Conservation (phyloP, 2,797 vertebrate genomes). For the Potorous gilbertii region DNA sequence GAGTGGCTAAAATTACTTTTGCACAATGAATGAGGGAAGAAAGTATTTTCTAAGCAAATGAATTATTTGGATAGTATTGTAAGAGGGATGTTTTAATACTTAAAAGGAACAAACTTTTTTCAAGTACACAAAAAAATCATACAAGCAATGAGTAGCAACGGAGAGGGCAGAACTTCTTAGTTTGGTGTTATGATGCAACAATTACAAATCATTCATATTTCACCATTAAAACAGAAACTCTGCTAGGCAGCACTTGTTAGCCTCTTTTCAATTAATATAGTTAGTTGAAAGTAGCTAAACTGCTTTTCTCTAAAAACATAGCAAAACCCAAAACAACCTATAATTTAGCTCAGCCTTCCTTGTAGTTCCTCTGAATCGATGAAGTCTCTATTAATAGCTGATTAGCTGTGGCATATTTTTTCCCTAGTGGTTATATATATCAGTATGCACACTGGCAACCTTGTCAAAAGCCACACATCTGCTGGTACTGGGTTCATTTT, state of each 20-base stretch:
- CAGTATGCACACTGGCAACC: background rate
- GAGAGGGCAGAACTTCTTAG: constrained; percentile 19
- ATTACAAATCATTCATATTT: constrained; percentile 66
- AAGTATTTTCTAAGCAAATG: background rate
- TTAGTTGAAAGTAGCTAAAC: constrained; percentile 70
- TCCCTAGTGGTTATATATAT: background rate
- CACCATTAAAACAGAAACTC: constrained; percentile 12
- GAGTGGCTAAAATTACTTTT: background rate
- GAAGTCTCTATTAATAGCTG: constrained; percentile 68
- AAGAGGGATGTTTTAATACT: background rate
- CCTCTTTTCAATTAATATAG: constrained; percentile 66
- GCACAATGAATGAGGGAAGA: background rate
- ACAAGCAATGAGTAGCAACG: background rate
- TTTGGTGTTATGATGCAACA: constrained; percentile 47
- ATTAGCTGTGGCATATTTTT: background rate
- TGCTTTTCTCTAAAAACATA: constrained; percentile 50
- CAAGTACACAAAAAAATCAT: background rate
- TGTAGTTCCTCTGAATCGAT: constrained; percentile 73
- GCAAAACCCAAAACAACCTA: background rate
- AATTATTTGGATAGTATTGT: background rate
- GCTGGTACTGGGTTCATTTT: background rate
- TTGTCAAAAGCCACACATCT: background rate
- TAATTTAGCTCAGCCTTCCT: constrained; percentile 71
- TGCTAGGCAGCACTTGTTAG: constrained; percentile 59
- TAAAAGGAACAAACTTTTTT: background rate